These are phyloP conservation scores for Nycticorax nycticorax DNA, from an alignment of 2,113 vertebrate genomes.

Conservation along the genomic window DNA sequence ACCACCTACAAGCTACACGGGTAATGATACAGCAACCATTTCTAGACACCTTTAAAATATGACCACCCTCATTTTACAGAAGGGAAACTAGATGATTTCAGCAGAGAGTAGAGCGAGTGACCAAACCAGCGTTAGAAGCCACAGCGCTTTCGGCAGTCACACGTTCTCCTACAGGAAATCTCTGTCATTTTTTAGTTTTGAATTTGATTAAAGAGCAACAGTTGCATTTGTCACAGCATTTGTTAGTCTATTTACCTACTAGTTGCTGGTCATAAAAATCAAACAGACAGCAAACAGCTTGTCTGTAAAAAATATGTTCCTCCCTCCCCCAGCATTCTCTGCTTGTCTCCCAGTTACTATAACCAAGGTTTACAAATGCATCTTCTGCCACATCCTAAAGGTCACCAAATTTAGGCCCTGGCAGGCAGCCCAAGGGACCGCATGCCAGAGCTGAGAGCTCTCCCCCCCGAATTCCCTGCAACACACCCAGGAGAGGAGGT, in stretches of 20 bases:
- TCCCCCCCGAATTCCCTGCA: constrained; percentile 4
- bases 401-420: constrained; percentile 54
- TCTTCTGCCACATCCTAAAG: constrained; percentile 52
- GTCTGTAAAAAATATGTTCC: neutral
- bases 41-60: neutral
- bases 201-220: neutral
- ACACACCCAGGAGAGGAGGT: constrained; percentile 40
- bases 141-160: fast-evolving
- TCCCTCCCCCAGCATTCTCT: constrained; percentile 2
- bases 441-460: constrained; percentile 40
- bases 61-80: neutral
- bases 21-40: neutral
- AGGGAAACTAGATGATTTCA: neutral
- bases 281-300: neutral
- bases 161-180: neutral
- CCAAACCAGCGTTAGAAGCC: fast-evolving
- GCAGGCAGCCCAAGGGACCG: neutral
- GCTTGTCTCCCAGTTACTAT: constrained; percentile 13
- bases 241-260: neutral
- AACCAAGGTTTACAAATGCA: constrained; percentile 42
- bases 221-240: neutral
- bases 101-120: neutral
- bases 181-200: neutral
- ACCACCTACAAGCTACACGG: neutral
- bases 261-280: neutral